Base-by-base conservation (phyloP, 2,113 vertebrate genomes). In the Gobius niger region DNA sequence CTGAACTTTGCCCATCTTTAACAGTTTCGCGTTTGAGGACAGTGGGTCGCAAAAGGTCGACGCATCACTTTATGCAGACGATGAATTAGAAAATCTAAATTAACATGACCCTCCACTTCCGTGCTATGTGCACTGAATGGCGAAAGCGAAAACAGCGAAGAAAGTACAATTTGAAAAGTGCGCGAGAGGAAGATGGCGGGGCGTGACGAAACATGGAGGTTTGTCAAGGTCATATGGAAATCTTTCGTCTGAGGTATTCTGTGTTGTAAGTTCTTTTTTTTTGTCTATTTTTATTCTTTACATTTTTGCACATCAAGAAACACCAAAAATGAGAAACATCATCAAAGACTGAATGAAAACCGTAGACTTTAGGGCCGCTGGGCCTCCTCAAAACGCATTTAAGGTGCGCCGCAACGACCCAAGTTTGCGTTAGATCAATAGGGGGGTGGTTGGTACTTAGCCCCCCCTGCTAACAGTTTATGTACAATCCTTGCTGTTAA, bases 241-340 rank as follows among this genome's bases (percentile, higher is more conserved):
- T 89, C 52, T 92, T 87, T 89, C 24, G 24, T 92, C 84, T 92
- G 91, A 93, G 91, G 91, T 93, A 93, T 93, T 91, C 85, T 88
- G 82, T 79, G 90, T 93, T 91, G 90, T 91, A 87, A 56, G 57
- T 79, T 88, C 84, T 89, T 81, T 68, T 64, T 81, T 70, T 78
- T 77, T 67, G 67, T 68, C 74, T 81, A 67, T 72, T 71, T 9
- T 61, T 68, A 52, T 78, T 76, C 76, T 89, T 84, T 82, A 83
- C 70, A 85, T 86, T 81, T 85, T 85, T 88, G 84, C 86, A 83
- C 88, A 85, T 82, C 63, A 50, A 86, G 68, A 83, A 87, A 85
- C 78, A 78, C 70, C 66, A 13, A 78, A 52, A 71, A 85, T 81
- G 86, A 68, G 77, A 67, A 82, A 77, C 63, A n/a, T 77, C 62